These are phyloP conservation scores for Alethe diademata DNA, from an alignment of 2,113 vertebrate genomes.

Conservation along the genomic window DNA sequence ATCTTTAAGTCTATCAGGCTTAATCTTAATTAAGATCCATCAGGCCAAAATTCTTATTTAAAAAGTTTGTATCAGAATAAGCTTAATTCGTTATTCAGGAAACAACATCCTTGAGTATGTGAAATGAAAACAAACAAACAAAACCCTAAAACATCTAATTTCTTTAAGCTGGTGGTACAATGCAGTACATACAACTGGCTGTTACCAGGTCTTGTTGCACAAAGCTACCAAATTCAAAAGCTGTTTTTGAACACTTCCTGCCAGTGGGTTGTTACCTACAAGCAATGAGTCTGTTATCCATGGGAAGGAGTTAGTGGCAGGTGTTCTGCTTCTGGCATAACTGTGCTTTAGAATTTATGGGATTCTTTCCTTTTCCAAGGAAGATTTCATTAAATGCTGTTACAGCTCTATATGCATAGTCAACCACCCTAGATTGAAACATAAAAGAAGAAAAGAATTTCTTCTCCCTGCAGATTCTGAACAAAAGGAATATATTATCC, in stretches of 20 bases:
- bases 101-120: background rate
- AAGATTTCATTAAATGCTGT: conserved; percentile 41
- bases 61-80: background rate
- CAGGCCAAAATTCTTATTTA: background rate
- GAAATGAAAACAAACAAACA: background rate
- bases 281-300: conserved; percentile 3
- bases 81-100: background rate
- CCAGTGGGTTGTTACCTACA: conserved; percentile 7
- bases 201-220: background rate
- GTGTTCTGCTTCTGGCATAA: conserved; percentile 45
- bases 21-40: background rate
- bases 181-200: background rate
- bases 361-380: conserved; percentile 4
- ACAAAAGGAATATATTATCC: conserved; percentile 24
- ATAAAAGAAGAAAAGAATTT: conserved; percentile 8
- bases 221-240: background rate
- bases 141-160: background rate
- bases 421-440: background rate
- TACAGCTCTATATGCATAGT: background rate
- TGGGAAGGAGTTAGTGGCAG: conserved; percentile 9
- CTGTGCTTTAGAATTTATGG: conserved; percentile 28
- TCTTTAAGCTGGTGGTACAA: background rate
- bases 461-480: background rate
- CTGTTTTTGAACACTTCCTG: conserved; percentile 2
- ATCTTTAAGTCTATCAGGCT: background rate